Evolutionary conservation across 2,888 invertebrate species (phyloP).

Genomic region (Ennomos erosarius): DNA sequence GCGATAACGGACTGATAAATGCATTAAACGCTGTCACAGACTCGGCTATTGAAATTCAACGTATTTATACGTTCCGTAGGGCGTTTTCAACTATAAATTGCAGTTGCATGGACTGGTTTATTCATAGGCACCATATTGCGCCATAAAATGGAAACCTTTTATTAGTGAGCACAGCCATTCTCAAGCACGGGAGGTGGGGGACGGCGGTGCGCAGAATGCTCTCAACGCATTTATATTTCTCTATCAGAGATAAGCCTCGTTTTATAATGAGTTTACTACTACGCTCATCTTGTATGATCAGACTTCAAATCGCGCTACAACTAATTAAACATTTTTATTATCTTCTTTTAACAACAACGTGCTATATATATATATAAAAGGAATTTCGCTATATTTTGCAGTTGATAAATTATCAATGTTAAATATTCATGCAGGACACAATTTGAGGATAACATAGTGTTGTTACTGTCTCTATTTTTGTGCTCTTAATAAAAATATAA

Average conservation of each 20-base stretch:
- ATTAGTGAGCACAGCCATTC: constrained; percentile 22
- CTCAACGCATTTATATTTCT: constrained; percentile 27
- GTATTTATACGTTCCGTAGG: constrained; percentile 7
- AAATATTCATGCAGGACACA: neutral
- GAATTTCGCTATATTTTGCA: constrained; percentile 26
- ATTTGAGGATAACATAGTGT: constrained; percentile 3
- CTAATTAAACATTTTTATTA: constrained; percentile 23
- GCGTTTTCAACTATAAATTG: constrained; percentile 33
- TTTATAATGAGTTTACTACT: constrained; percentile 32
- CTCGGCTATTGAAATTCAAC: constrained; percentile 32
- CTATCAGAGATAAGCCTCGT: constrained; percentile 30
- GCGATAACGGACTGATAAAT: constrained; percentile 38
- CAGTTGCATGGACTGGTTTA: constrained; percentile 27
- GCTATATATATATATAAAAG: constrained; percentile 36
- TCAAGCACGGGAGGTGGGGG: constrained; percentile 1
- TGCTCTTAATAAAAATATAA: constrained; percentile 1
- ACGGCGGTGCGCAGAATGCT: constrained; percentile 17
- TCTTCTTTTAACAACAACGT: constrained; percentile 13
- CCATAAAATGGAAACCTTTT: constrained; percentile 28
- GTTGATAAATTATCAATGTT: neutral
- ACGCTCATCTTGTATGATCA: constrained; percentile 12
- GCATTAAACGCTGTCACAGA: constrained; percentile 36
- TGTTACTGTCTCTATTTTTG: constrained; percentile 1
- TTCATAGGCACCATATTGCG: constrained; percentile 26
- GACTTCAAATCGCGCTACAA: constrained; percentile 7